phyloP scores from a whole-genome alignment of 2,797 vertebrate genomes.

The Okamejei kenojei region DNA sequence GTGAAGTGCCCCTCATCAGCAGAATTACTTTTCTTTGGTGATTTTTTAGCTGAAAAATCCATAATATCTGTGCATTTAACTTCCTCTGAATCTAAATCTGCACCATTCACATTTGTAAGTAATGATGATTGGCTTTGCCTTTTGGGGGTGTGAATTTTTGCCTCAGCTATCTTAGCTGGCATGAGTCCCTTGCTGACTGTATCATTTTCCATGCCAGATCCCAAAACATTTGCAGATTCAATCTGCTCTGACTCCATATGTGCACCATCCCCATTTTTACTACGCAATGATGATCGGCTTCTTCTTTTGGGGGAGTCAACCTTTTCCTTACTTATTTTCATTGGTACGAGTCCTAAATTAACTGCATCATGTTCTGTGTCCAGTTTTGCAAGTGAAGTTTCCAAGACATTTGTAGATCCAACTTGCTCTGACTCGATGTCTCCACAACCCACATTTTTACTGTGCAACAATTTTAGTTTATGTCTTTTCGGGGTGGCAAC shows the following conservation, averaged over 20 bases:
- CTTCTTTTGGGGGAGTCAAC: constrained; percentile 48
- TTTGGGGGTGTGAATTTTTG: constrained; percentile 45
- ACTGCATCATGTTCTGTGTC: too few species aligned
- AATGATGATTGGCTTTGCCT: constrained; percentile 42
- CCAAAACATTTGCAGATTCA: background rate
- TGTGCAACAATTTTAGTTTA: constrained; percentile 45
- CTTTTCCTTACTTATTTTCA: constrained; percentile 22
- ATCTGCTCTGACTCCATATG: constrained; percentile 34
- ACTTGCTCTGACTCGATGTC: constrained; percentile 35
- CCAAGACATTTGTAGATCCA: background rate
- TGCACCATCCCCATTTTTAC: constrained; percentile 25
- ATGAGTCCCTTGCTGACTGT: too few species aligned
- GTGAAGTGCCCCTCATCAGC: background rate
- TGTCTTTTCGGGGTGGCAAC: constrained; percentile 45
- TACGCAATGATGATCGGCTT: too few species aligned
- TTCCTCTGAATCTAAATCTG: constrained; percentile 38
- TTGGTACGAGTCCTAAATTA: background rate
- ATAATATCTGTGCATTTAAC: background rate
- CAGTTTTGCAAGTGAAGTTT: too few species aligned
- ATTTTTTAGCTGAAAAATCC: too few species aligned
- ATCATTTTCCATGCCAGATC: background rate
- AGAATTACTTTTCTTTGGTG: background rate
- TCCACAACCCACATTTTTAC: constrained; percentile 40
- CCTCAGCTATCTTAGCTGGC: background rate
- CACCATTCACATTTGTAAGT: constrained; percentile 39